Base-by-base conservation (phyloP, 2,797 vertebrate species). In the Liparis tanakae region DNA sequence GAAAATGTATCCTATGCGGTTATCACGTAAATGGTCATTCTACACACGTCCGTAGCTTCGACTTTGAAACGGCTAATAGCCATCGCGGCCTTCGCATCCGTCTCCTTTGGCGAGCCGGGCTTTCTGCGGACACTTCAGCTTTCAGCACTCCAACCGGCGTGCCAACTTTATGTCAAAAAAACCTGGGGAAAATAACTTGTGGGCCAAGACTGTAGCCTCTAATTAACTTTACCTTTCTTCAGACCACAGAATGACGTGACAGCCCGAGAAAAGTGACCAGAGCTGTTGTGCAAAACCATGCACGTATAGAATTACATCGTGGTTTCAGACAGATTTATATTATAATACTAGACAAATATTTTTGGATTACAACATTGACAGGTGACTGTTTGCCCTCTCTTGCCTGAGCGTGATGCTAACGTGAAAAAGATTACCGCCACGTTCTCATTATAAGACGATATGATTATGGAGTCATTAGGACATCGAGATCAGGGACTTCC, bases 151-250 rank as follows among this genome's bases (percentile, higher is more conserved):
- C 8, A 13, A 33, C 64, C 53, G 13, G 10, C 2, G 54, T 72
- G 93, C 92, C 93, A 94, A 91, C 81, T 92, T 89, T 87, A 85
- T 92, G 93, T 94, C 93, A 89, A 89, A 25, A 25, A 54, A 54
- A 25, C 64, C 71, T 78, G 78, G 70, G 85, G 87, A 84, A 92
- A 90, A 90, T 86, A 86, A 84, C 72, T 87, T 79, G 79, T 85
- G 85, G 75, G 76, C 89, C 80, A 78, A 76, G 85, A 79, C 86
- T 71, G 78, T 78, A 91, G 84, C 88, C 91, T 95, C 79, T 93
- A 92, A 94, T 94, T 94, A 91, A 85, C 90, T 74, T 91, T 93
- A 94, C 93, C 92, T 94, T 94, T 91, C 78, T 66, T 85, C 81
- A 86, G 84, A 88, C 94, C 93, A 89, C 93, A 93, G 85, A 90